These are phyloP conservation scores for Collichthys lucidus DNA, from an alignment of 2,113 vertebrate genomes.

Conservation along the genomic window DNA sequence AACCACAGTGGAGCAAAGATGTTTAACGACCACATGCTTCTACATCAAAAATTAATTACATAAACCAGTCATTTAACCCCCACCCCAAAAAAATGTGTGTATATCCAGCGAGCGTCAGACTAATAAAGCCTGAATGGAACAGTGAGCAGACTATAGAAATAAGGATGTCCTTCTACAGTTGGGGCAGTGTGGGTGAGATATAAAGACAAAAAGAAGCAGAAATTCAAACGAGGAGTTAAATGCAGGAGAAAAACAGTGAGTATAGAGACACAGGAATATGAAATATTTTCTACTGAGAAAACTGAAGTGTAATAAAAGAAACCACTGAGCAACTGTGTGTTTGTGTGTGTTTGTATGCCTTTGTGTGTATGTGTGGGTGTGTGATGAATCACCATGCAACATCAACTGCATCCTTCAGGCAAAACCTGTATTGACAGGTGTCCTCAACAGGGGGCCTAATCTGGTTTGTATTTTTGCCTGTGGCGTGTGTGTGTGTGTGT, in stretches of 20 bases:
- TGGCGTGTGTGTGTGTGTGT: constrained; percentile 41
- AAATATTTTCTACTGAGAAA: constrained; percentile 15
- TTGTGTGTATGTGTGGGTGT: constrained; percentile 21
- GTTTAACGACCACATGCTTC: neutral
- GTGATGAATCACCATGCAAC: constrained; percentile 44
- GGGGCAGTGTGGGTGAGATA: neutral
- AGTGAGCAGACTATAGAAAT: neutral
- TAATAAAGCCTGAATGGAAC: neutral
- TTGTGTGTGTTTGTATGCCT: neutral
- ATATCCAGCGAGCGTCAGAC: neutral
- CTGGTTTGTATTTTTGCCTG: constrained; percentile 53
- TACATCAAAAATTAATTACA: constrained; percentile 17
- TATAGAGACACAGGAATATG: neutral
- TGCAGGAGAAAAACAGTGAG: neutral
- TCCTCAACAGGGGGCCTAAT: constrained; percentile 67
- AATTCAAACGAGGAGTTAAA: neutral
- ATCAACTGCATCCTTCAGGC: constrained; percentile 61
- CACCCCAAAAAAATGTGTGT: neutral
- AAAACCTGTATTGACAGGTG: constrained; percentile 68
- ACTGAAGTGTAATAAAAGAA: neutral
- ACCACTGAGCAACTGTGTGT: neutral
- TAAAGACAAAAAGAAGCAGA: neutral
- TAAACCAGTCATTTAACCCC: constrained; percentile 6
- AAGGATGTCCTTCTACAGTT: neutral
- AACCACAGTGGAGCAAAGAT: neutral